A percentile compares a stretch with the other conserved stretches of the same genome.
phyloP scores from a whole-genome alignment of 2,113 vertebrate genomes.

The Propithecus coquereli region DNA sequence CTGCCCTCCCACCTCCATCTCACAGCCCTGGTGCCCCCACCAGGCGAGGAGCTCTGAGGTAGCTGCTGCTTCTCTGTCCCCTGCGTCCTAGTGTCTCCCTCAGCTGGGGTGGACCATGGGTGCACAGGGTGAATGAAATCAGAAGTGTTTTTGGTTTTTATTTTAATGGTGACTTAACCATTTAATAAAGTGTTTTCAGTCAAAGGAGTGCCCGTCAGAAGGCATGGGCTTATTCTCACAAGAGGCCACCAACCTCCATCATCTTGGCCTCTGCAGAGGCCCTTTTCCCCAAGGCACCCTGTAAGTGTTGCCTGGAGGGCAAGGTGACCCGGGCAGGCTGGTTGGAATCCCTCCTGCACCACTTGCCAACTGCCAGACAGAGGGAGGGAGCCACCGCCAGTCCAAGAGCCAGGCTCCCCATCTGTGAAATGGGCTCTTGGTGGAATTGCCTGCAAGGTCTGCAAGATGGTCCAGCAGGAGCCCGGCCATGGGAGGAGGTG shows the following conservation, averaged over 20 bases:
- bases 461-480: too few relatives aligned
- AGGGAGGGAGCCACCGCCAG: not conserved
- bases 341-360: not conserved
- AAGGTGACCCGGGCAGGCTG: not conserved
- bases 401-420: not conserved
- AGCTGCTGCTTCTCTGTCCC: not conserved
- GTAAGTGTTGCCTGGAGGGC: not conserved
- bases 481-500: not conserved
- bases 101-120: not conserved
- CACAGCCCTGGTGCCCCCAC: not conserved
- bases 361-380: not conserved
- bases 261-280: not conserved
- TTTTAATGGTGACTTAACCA: not conserved
- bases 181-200: not conserved
- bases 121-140: not conserved
- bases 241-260: not conserved
- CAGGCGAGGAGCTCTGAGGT: too few relatives aligned
- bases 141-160: not conserved
- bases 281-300: not conserved
- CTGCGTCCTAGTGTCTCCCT: not conserved
- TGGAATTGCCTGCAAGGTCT: not conserved
- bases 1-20: not conserved
- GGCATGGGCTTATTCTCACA: not conserved
- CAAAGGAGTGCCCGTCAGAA: not conserved
- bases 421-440: rapidly evolving